Evolutionary conservation across 2,888 invertebrate genomes (phyloP), one percentile per base, ranked within the genome.

Genomic region (Ganaspis brasiliensis): DNA sequence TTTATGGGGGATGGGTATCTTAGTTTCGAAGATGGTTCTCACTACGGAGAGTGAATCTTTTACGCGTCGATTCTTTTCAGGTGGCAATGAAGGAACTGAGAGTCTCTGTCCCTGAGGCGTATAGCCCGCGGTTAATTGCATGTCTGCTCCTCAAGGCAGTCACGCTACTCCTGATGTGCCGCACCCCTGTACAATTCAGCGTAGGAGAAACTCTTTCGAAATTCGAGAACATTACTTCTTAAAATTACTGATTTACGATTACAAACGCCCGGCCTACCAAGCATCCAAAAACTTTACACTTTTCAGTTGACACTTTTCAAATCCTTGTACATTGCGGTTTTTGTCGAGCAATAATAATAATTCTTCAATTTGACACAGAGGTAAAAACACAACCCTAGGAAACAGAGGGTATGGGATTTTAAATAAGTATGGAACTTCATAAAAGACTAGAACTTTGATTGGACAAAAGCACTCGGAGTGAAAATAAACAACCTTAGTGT

Each of bases 61-160:
- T 5, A 56, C 45, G 52, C 35, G 40, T 72, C 74, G 24, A 49
- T 67, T 67, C 67, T 67, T 45, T 67, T 67, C 16, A 67, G 45
- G 24, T 67, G 45, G 24, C 24, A 24, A 67, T 67, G 45, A 49
- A 45, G 67, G 67, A n/a, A 67, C 26, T 87, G 87, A 86, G 87
- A 87, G 86, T 87, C 86, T 78, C 84, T 85, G 84, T 79, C 81
- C 85, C 82, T 81, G 80, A 83, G 85, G 85, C 84, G 85, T 85
- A 87, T 86, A 87, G 89, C 89, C 88, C 85, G 85, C 89, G 89
- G 89, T 90, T 90, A 90, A 90, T 90, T 90, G 89, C 90, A 87
- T 86, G 89, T 90, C 89, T 89, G 89, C 85, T 74, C 88, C 87
- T 88, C 86, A 83, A 85, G 85, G 84, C 84, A 81, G 84, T 83